Percentiles rank a stretch among this genome's conserved stretches.
Evolutionary conservation across 2,888 invertebrate genomes (phyloP).

Genomic region (Pomacea canaliculata): DNA sequence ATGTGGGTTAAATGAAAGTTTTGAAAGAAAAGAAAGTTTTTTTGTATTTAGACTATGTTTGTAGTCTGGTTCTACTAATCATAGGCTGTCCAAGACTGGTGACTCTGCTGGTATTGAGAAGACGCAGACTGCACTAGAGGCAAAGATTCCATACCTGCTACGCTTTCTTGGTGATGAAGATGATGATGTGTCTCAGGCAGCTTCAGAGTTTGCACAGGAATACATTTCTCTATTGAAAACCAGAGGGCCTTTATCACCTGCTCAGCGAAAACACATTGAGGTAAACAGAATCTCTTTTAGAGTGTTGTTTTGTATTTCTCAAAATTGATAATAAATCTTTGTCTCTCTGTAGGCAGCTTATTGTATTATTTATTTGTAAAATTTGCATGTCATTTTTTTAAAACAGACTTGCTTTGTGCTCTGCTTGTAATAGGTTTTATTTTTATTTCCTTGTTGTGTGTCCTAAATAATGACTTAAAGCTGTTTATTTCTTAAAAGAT

Average conservation of each 20-base stretch:
- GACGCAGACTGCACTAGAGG: conserved; percentile 66
- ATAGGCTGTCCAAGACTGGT: conserved; percentile 62
- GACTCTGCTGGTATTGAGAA: conserved; percentile 52
- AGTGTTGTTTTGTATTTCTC: neutral
- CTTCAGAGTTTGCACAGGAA: conserved; percentile 72
- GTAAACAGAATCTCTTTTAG: conserved; percentile 33
- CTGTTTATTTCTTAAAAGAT: too few species aligned
- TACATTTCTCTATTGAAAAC: conserved; percentile 71
- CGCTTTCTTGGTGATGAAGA: conserved; percentile 72
- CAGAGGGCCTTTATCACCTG: conserved; percentile 47
- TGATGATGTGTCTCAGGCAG: conserved; percentile 72
- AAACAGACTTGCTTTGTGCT: too few species aligned
- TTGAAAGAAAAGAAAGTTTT: too few species aligned
- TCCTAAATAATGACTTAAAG: too few species aligned
- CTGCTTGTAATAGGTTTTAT: too few species aligned
- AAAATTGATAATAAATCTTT: too few species aligned
- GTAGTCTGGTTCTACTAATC: neutral
- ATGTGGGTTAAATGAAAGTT: too few species aligned
- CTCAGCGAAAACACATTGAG: conserved; percentile 68
- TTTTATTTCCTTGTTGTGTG: too few species aligned
- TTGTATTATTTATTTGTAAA: too few species aligned
- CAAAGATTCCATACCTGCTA: conserved; percentile 71
- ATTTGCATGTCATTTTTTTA: too few species aligned
- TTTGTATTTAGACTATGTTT: too few species aligned
- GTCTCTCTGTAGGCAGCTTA: too few species aligned